Conservation (phyloP, 2,797 vertebrate genomes). For the Takifugu ocellatus region DNA sequence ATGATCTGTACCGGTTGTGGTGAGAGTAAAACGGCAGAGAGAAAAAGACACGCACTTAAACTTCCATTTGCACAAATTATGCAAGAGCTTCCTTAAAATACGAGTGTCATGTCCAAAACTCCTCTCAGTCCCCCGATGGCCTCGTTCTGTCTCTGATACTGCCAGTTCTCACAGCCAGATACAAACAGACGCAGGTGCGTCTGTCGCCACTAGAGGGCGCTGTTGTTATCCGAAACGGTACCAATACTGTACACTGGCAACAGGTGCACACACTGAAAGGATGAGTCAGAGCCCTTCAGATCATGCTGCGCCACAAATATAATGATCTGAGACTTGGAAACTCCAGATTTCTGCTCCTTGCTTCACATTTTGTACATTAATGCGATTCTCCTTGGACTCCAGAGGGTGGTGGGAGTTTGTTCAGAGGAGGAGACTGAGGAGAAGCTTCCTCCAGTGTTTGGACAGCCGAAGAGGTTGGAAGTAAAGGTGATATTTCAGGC, state of each 20-base stretch:
- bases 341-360: conserved; percentile 9
- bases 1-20: conserved; percentile 35
- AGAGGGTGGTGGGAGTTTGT: conserved; percentile 1
- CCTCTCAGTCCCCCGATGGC: conserved; percentile 28
- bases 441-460: conserved; percentile 1
- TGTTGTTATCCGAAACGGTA: conserved; percentile 20
- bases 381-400: background rate
- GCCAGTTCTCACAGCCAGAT: conserved; percentile 4
- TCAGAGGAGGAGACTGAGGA: background rate
- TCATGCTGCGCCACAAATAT: conserved; percentile 10
- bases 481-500: background rate
- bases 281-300: conserved; percentile 22
- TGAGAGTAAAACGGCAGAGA: conserved; percentile 12
- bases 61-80: conserved; percentile 42
- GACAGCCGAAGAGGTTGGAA: background rate
- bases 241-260: background rate
- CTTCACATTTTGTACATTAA: conserved; percentile 8
- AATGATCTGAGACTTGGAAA: conserved; percentile 9
- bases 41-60: conserved; percentile 25
- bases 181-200: background rate
- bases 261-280: conserved; percentile 1
- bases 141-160: conserved; percentile 43
- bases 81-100: conserved; percentile 38
- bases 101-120: conserved; percentile 34
- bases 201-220: conserved; percentile 58